Evolutionary conservation across 1,140 invertebrate genomes (phyloP).

Genomic region (Paracyclopina nana): DNA sequence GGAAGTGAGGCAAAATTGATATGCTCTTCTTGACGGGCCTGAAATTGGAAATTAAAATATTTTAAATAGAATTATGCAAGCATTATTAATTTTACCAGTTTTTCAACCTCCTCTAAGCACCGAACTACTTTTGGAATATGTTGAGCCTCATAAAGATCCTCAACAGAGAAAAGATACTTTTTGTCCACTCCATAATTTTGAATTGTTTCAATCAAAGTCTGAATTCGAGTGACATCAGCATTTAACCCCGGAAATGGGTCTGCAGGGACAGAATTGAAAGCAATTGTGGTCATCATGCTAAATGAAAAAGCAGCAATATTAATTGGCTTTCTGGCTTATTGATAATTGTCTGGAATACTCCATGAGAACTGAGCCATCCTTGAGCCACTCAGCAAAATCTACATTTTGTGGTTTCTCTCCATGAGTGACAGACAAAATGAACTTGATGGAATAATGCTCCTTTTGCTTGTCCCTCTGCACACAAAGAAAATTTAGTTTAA

Average conservation of each 20-base stretch:
- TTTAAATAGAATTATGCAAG: not conserved
- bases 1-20: not conserved
- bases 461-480: not conserved
- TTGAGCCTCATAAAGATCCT: not conserved
- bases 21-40: not conserved
- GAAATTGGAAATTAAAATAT: not conserved
- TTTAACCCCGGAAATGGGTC: not conserved
- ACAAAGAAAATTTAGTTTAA: too few relatives aligned
- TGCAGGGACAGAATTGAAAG: not conserved
- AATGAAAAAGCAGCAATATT: not conserved
- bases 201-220: not conserved
- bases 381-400: conserved; percentile 1
- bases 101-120: not conserved
- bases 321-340: too few relatives aligned
- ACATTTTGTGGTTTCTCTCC: not conserved
- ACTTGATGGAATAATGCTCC: not conserved
- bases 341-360: too few relatives aligned
- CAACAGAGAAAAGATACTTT: not conserved
- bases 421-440: not conserved
- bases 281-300: not conserved
- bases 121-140: not conserved
- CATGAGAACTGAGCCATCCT: not conserved
- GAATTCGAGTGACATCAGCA: not conserved
- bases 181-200: not conserved
- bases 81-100: not conserved